Evolutionary conservation across 1,140 invertebrate genomes (phyloP).

Genomic region (Macrocentrus cingulum): DNA sequence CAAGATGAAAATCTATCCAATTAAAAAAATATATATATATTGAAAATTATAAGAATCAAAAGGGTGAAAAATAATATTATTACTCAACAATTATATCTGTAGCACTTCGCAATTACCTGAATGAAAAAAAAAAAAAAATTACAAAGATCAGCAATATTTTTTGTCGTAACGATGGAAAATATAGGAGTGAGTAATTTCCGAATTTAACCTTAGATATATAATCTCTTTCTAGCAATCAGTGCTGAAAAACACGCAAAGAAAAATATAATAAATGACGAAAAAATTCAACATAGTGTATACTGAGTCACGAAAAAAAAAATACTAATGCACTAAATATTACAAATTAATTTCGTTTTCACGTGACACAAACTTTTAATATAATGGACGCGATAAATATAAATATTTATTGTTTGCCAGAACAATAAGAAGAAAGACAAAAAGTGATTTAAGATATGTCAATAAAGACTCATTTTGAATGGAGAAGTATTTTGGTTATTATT

Average conservation of each 20-base stretch:
- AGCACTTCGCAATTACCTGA: too few relatives aligned
- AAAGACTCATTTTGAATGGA: constrained; percentile 38
- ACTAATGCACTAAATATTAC: too few relatives aligned
- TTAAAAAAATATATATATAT: constrained; percentile 1
- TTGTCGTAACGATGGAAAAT: not conserved
- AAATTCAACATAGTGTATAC: not conserved
- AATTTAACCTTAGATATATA: not conserved
- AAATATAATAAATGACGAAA: constrained; percentile 6
- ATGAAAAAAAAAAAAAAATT: constrained; percentile 5
- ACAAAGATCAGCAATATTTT: constrained; percentile 11
- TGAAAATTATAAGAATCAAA: not conserved
- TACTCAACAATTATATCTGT: too few relatives aligned
- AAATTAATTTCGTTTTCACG: not conserved
- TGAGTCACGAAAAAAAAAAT: not conserved
- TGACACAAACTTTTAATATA: not conserved
- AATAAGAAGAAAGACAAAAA: constrained; percentile 41
- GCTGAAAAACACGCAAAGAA: not conserved
- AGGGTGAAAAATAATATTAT: too few relatives aligned
- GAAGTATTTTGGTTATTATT: constrained; percentile 6
- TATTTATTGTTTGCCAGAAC: constrained; percentile 36
- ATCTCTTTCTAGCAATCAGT: not conserved
- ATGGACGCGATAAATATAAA: constrained; percentile 27
- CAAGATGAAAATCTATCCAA: not conserved
- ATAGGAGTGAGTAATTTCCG: not conserved
- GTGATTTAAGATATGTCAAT: constrained; percentile 35